phyloP scores from a whole-genome alignment of 2,113 vertebrate species.

The Trichechus manatus region DNA sequence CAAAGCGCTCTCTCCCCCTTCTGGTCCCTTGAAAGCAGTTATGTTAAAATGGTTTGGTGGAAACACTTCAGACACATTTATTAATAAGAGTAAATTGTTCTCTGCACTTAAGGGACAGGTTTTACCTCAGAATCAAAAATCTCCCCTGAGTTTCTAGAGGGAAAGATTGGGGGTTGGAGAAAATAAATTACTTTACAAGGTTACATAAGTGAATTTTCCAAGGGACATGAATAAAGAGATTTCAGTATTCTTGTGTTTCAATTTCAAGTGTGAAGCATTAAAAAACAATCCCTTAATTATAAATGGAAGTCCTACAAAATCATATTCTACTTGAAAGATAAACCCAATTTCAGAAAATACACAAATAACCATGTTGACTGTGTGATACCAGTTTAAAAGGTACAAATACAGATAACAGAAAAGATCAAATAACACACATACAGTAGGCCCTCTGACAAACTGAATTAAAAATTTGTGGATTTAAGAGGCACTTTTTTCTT shows the following conservation, averaged over 20 bases:
- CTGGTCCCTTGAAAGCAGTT: conserved; percentile 76
- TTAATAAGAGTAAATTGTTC: conserved; percentile 37
- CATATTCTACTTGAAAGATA: conserved; percentile 64
- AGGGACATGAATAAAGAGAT: not conserved
- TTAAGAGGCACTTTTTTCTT: conserved; percentile 4
- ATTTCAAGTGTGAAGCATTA: conserved; percentile 28
- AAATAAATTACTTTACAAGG: conserved; percentile 35
- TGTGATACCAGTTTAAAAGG: conserved; percentile 35
- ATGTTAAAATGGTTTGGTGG: conserved; percentile 51
- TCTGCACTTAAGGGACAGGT: not conserved
- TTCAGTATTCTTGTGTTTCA: not conserved
- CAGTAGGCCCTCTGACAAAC: not conserved
- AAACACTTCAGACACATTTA: conserved; percentile 78
- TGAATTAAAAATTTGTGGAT: not conserved
- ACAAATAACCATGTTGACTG: conserved; percentile 10
- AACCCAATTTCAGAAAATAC: conserved; percentile 72
- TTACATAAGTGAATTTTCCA: conserved; percentile 30
- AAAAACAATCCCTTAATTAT: conserved; percentile 59
- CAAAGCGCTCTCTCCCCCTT: conserved; percentile 64
- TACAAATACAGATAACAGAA: not conserved
- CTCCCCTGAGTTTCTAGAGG: conserved; percentile 43
- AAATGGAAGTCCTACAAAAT: conserved; percentile 78
- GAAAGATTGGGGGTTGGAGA: not conserved
- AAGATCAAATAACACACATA: conserved; percentile 7
- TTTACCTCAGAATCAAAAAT: conserved; percentile 52